Base-by-base conservation (phyloP, 2,888 invertebrate genomes). In the Chirona hameri region DNA sequence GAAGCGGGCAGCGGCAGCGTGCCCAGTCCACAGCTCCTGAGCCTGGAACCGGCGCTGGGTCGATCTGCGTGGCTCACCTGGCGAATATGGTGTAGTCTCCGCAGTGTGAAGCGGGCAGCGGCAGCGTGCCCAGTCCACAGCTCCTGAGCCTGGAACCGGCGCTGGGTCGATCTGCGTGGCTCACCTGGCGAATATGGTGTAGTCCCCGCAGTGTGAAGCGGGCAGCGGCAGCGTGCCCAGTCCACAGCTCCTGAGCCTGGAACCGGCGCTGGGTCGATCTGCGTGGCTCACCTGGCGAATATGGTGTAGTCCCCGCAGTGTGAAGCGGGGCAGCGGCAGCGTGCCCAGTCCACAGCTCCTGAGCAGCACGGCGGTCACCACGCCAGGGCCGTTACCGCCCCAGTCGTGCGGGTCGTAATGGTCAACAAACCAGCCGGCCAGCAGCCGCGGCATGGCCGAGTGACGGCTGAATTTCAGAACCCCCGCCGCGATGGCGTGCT, bases 351-450 rank as follows among this genome's bases (percentile, higher is more conserved):
- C 82, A 81, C 48, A 84, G 83, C 81, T 80, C 15, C 82, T 48
- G 14, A 10, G 31, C 48, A 84, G 82, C 52, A 82, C 82, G 18
- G 69, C 55, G 10, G 84, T 84, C 29, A 84, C 65, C 21, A 84
- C 82, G 27, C 83, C 83, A 7, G 84, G 84, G 1, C 84, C 84
- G 46, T 83, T 84, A 48, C 82, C 83, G 3, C 84, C 84, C 84
- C 84, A 84, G 46, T 83, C 83, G n/a, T 10, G 52, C 14, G 83
- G 83, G 72, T 83, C 82, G 82, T 83, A 84, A 65, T 83, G 29
- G 1, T 15, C n/a, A 4, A 83, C 84, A n/a, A 84, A 39, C 57
- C 81, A 46, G 57, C 79, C 21, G 14, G 83, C 72, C n/a, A 82
- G 81, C 27, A 14, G 80, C 27, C 21, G 5, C 21, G 83, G 82